phyloP scores from a whole-genome alignment of 2,113 vertebrate species.

The Piprites chloris region DNA sequence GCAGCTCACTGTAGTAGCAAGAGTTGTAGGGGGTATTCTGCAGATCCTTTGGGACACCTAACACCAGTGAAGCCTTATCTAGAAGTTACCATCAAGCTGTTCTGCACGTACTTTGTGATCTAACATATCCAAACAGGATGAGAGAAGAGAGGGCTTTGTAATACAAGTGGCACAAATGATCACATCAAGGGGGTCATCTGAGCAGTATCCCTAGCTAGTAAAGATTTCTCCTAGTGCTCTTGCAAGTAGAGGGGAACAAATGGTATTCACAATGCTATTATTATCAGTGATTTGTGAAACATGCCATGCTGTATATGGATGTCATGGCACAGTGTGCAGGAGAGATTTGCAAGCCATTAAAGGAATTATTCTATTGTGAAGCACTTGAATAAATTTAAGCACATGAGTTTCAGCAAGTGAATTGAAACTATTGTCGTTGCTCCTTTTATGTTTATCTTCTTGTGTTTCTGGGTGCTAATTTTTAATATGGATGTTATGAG shows the following conservation, averaged over 20 bases:
- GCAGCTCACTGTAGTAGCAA: not conserved
- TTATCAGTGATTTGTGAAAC: not conserved
- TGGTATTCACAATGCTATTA: not conserved
- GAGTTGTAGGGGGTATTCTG: not conserved
- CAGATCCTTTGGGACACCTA: not conserved
- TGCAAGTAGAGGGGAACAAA: not conserved
- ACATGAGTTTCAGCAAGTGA: not conserved
- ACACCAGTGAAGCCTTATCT: not conserved
- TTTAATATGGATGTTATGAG: not conserved
- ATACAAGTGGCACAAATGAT: not conserved
- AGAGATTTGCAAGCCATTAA: not conserved
- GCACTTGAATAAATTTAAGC: not conserved
- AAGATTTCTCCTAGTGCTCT: not conserved
- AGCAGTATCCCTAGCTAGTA: too few species aligned
- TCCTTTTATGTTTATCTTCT: not conserved
- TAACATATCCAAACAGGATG: not conserved
- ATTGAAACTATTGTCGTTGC: not conserved
- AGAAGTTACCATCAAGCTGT: not conserved
- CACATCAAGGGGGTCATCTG: not conserved
- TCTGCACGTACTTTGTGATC: not conserved
- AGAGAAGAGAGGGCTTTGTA: not conserved
- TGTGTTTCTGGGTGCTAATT: not conserved
- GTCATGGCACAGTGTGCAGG: rapidly evolving
- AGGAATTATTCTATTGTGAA: not conserved
- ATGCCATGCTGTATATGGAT: not conserved